Conservation (phyloP, 1,140 invertebrate species). For the Drosophila navojoa region DNA sequence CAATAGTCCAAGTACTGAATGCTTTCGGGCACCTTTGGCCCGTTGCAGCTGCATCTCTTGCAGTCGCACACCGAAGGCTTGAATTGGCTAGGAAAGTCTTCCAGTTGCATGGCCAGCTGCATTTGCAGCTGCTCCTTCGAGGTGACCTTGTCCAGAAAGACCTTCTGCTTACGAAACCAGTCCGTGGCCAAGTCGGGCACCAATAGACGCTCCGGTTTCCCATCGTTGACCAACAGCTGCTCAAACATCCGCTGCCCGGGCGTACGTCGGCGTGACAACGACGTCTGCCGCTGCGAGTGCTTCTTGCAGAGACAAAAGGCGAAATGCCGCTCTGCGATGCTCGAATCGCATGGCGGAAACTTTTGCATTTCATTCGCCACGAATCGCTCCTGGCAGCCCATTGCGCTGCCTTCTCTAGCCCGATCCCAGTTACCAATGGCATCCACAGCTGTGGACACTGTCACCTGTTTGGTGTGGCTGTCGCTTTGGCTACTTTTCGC, state of each 20-base stretch:
- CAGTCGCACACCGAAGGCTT: not conserved
- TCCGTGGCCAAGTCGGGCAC: slow-evolving; percentile 72
- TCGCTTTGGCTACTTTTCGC: not conserved
- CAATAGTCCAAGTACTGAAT: slow-evolving; percentile 21
- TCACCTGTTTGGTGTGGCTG: not conserved
- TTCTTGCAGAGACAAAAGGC: slow-evolving; percentile 2
- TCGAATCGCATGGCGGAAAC: slow-evolving; percentile 33
- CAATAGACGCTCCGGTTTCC: slow-evolving; percentile 50
- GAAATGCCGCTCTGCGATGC: not conserved
- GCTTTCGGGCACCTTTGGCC: slow-evolving; percentile 8
- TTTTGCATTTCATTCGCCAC: slow-evolving; percentile 24
- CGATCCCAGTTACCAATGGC: not conserved
- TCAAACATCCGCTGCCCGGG: slow-evolving; percentile 35
- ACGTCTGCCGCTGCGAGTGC: not conserved
- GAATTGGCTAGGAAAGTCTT: not conserved
- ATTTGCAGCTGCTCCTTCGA: slow-evolving; percentile 18
- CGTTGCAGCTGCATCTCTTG: slow-evolving; percentile 5
- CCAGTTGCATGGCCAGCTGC: not conserved
- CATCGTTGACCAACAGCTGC: slow-evolving; percentile 28
- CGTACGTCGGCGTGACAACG: not conserved
- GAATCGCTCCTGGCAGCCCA: slow-evolving; percentile 25
- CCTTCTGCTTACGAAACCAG: slow-evolving; percentile 72
- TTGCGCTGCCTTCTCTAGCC: not conserved
- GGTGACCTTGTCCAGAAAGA: slow-evolving; percentile 45
- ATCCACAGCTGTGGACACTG: not conserved